Evolutionary conservation across 2,888 invertebrate genomes (phyloP).

Genomic region (Coecobrya sp.): DNA sequence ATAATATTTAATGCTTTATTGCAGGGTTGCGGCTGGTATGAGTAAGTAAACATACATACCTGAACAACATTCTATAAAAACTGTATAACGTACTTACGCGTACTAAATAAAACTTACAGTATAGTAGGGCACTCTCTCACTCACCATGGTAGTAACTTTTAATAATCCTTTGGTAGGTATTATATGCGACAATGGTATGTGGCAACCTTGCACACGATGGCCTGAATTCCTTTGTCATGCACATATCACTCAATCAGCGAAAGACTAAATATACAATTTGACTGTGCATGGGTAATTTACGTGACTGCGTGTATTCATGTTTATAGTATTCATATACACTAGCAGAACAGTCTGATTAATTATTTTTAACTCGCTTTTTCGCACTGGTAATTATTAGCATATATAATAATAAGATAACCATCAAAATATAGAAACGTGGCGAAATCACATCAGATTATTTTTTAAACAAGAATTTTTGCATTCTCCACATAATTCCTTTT

Average conservation of each 20-base stretch:
- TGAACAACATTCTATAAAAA: too few relatives aligned
- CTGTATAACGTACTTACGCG: neutral
- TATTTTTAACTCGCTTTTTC: too few relatives aligned
- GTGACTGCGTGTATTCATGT: neutral
- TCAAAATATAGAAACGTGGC: too few relatives aligned
- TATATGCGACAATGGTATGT: neutral
- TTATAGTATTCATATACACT: too few relatives aligned
- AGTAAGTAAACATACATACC: neutral
- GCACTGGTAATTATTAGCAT: too few relatives aligned
- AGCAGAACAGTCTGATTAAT: too few relatives aligned
- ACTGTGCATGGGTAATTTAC: neutral
- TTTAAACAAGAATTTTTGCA: too few relatives aligned
- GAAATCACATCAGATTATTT: too few relatives aligned
- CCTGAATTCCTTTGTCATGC: constrained; percentile 79
- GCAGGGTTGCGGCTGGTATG: neutral
- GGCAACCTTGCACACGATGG: constrained; percentile 71
- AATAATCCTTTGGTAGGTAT: constrained; percentile 13
- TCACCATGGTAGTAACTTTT: constrained; percentile 28
- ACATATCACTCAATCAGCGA: constrained; percentile 69
- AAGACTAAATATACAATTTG: constrained; percentile 29
- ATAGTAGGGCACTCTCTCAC: neutral
- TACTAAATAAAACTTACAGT: too few relatives aligned
- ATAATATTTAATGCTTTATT: neutral
- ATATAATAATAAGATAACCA: too few relatives aligned
- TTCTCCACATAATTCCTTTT: too few relatives aligned